These are phyloP conservation scores for Nephrotoma flavescens DNA, from an alignment of 2,888 invertebrate genomes.

Conservation along the genomic window DNA sequence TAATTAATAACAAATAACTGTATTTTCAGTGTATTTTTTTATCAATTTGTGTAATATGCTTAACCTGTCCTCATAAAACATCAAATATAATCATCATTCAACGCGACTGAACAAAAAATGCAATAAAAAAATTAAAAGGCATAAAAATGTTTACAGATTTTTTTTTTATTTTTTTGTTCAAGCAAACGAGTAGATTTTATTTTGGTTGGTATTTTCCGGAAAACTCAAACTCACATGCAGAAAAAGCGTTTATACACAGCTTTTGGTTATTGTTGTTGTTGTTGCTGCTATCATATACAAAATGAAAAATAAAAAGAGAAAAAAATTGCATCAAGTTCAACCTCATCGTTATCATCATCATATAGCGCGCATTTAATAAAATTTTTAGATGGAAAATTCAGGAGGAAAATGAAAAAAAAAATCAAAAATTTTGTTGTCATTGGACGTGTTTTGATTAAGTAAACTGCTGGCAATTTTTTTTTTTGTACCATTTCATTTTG, in stretches of 20 bases:
- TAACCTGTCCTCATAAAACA: background rate
- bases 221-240: constrained; percentile 1
- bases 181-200: background rate
- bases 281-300: background rate
- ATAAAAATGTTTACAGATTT: background rate
- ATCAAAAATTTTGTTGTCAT: background rate
- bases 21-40: background rate
- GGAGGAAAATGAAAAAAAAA: background rate
- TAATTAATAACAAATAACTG: background rate
- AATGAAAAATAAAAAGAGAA: background rate
- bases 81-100: background rate
- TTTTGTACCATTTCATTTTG: background rate
- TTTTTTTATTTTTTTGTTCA: background rate
- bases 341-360: background rate
- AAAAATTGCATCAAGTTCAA: background rate
- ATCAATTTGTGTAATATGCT: background rate
- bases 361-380: background rate
- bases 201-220: background rate
- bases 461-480: background rate
- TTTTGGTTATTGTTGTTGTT: background rate
- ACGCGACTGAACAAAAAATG: background rate
- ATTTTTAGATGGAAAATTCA: background rate
- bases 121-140: background rate
- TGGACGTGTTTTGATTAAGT: background rate
- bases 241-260: background rate